Base-by-base conservation (phyloP, 2,797 vertebrate species). In the Anolis apletophallus region DNA sequence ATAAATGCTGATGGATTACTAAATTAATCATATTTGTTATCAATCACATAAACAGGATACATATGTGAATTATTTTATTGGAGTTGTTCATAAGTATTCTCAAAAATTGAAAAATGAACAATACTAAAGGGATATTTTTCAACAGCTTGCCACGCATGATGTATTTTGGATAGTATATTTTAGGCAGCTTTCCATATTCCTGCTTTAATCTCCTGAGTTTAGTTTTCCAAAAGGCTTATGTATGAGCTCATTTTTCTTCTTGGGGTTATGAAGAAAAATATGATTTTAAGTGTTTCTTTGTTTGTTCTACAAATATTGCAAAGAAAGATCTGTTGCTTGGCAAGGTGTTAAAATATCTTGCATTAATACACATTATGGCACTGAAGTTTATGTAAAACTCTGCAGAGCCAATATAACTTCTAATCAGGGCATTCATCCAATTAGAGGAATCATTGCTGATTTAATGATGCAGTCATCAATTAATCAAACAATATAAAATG, bases 161-260 rank as follows among this genome's bases (percentile, higher is more conserved):
- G 59, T 83, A 90, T 93, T 88, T 90, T 87, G 86, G 84, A 90
- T 86, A 93, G 36, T 92, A 81, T 83, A 90, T 95, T 94, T 80
- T 87, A 93, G 90, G 91, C 91, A 92, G 86, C 77, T 93, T 80
- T 93, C 90, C 80, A 90, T 89, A 91, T 93, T 93, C 93, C 76
- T 88, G 61, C 86, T 94, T 96, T 93, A 96, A 93, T 95, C 90
- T 91, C 85, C 94, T 85, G 86, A 84, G 76, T 89, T 71, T 94
- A 83, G 81, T 94, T 95, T 94, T 81, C 85, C 71, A 82, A 75
- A 88, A 94, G 94, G 89, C 92, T 92, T 95, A 93, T 95, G 95
- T 95, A 90, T 90, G 83, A 94, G 94, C 93, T 83, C 89, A 64
- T 92, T 93, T 89, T 92, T 90, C 90, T 76, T 93, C 88, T 88